phyloP scores from a whole-genome alignment of 2,113 vertebrate genomes.

The Ascaphus truei region DNA sequence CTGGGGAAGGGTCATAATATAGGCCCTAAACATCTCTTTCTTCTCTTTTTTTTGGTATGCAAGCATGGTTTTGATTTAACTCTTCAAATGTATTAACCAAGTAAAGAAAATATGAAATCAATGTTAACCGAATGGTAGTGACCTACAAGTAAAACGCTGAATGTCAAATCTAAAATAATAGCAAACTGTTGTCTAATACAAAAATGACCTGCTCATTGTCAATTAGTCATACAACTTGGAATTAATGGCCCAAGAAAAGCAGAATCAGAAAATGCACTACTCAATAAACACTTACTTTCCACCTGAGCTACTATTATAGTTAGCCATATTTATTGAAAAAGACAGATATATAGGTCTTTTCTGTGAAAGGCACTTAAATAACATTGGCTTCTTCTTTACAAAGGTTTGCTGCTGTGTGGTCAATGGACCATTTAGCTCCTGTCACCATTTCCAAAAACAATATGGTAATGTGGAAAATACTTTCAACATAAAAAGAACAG shows the following conservation, averaged over 20 bases:
- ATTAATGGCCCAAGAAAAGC: neutral
- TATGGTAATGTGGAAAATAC: neutral
- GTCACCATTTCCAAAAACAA: neutral
- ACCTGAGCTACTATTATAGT: neutral
- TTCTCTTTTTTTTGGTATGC: too few species aligned
- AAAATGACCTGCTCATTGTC: neutral
- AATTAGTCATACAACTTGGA: neutral
- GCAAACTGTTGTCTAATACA: neutral
- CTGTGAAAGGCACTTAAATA: neutral
- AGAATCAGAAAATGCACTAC: neutral
- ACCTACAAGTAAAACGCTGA: neutral
- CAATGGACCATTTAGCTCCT: neutral
- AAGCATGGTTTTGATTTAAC: too few species aligned
- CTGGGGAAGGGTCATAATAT: too few species aligned
- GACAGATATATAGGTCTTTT: neutral
- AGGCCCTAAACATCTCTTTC: too few species aligned
- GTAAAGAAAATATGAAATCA: neutral
- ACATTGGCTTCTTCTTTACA: neutral
- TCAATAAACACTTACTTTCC: neutral
- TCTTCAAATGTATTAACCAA: neutral
- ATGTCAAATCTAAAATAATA: neutral
- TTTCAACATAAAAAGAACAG: neutral
- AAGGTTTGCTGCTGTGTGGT: neutral
- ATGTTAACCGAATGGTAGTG: neutral
- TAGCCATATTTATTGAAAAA: neutral